phyloP scores from a whole-genome alignment of 2,797 vertebrate species.

The Enteromius anoplus region DNA sequence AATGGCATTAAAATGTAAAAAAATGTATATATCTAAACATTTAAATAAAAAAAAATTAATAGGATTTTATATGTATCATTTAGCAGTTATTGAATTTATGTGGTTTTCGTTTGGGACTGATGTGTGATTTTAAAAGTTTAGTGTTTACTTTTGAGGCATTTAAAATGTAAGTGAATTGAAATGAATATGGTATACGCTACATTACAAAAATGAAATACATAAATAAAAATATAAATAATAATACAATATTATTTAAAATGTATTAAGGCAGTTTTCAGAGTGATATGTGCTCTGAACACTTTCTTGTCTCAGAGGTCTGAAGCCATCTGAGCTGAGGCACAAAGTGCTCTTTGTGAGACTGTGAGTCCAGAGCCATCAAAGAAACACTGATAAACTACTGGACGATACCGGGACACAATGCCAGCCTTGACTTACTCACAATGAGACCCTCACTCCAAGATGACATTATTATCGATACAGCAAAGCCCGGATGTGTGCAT shows the following conservation, averaged over 20 bases:
- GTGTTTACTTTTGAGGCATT: neutral
- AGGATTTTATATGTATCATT: neutral
- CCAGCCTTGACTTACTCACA: constrained; percentile 57
- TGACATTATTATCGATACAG: constrained; percentile 40
- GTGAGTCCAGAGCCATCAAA: constrained; percentile 58
- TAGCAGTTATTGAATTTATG: neutral
- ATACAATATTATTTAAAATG: neutral
- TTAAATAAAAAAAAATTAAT: neutral
- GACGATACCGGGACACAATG: constrained; percentile 58
- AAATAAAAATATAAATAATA: neutral
- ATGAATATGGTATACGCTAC: neutral
- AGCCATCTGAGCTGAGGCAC: constrained; percentile 51
- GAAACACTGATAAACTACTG: constrained; percentile 60
- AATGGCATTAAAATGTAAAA: neutral
- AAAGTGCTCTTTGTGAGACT: constrained; percentile 60
- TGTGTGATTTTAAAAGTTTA: constrained; percentile 17
- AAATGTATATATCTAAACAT: neutral
- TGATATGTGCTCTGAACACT: neutral
- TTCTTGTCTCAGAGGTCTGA: constrained; percentile 33
- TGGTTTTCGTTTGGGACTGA: constrained; percentile 42
- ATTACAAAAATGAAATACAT: neutral
- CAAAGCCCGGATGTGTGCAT: constrained; percentile 12
- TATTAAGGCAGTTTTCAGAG: neutral
- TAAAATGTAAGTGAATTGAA: neutral
- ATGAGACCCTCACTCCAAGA: constrained; percentile 25